A percentile compares a stretch with the other conserved stretches of the same genome.
phyloP scores from a whole-genome alignment of 2,113 vertebrate species.

The Eclectus roratus region DNA sequence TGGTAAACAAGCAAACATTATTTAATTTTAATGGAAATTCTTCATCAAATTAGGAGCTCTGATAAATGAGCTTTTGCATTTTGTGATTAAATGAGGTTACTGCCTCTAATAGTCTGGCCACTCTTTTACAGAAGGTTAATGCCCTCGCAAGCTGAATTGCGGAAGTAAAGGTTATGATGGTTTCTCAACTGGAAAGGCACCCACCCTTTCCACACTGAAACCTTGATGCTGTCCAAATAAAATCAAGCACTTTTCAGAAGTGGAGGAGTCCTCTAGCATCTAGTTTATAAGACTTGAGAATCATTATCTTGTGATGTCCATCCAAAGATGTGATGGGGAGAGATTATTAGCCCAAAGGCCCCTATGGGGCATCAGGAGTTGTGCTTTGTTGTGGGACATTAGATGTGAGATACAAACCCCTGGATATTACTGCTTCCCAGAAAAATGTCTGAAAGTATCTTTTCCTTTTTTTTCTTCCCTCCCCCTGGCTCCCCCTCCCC shows the following conservation, averaged over 20 bases:
- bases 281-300: not conserved
- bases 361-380: not conserved
- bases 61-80: slow-evolving; percentile 5
- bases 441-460: not conserved
- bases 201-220: not conserved
- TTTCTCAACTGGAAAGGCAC: not conserved
- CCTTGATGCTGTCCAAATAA: not conserved
- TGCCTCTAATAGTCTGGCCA: not conserved
- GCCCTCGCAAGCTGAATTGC: not conserved
- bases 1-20: slow-evolving; percentile 16
- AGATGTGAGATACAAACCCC: not conserved
- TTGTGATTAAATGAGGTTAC: not conserved
- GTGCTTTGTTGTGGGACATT: not conserved
- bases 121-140: not conserved
- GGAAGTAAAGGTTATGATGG: not conserved
- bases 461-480: not conserved
- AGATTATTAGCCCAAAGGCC: not conserved
- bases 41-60: not conserved
- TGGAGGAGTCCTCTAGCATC: not conserved
- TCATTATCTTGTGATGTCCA: not conserved
- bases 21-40: not conserved
- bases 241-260: not conserved
- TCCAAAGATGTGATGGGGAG: not conserved
- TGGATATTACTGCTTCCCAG: not conserved
- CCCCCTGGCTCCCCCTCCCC: fast-evolving